phyloP scores from a whole-genome alignment of 2,888 invertebrate genomes.

The Pilophorus perplexus region DNA sequence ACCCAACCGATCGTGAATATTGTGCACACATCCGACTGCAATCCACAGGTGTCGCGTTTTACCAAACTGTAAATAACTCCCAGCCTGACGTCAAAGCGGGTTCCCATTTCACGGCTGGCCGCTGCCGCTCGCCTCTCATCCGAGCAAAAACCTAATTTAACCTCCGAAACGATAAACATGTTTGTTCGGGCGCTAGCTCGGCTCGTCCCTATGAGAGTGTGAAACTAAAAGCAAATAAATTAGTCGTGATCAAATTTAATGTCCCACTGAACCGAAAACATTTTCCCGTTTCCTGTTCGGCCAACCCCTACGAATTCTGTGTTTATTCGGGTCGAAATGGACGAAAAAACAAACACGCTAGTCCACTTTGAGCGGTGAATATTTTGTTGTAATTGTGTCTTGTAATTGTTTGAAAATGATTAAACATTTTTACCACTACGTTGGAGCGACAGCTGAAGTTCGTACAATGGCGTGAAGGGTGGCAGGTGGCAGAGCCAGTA shows the following conservation, averaged over 20 bases:
- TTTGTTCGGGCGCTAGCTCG: conserved; percentile 1
- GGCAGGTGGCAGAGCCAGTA: no score
- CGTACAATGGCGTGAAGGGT: no score
- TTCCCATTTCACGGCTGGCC: background rate
- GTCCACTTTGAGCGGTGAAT: no score
- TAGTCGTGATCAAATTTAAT: background rate
- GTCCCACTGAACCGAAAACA: background rate
- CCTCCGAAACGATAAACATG: conserved; percentile 26
- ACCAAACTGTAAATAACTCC: background rate
- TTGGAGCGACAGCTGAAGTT: no score
- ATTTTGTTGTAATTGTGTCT: no score
- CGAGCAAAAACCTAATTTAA: conserved; percentile 25
- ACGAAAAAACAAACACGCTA: no score
- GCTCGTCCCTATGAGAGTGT: background rate
- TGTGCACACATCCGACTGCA: background rate
- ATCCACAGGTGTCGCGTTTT: background rate
- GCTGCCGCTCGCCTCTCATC: background rate
- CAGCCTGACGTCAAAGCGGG: background rate
- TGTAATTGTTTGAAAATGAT: no score
- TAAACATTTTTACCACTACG: no score
- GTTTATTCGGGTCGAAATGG: no score
- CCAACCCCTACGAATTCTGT: no score
- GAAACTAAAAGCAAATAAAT: background rate
- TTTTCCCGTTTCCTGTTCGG: no score
- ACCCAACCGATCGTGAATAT: no score